Percentiles rank a stretch among this genome's conserved stretches.
Evolutionary conservation across 2,797 vertebrate species (phyloP).

Genomic region (Sylvilagus floridanus): DNA sequence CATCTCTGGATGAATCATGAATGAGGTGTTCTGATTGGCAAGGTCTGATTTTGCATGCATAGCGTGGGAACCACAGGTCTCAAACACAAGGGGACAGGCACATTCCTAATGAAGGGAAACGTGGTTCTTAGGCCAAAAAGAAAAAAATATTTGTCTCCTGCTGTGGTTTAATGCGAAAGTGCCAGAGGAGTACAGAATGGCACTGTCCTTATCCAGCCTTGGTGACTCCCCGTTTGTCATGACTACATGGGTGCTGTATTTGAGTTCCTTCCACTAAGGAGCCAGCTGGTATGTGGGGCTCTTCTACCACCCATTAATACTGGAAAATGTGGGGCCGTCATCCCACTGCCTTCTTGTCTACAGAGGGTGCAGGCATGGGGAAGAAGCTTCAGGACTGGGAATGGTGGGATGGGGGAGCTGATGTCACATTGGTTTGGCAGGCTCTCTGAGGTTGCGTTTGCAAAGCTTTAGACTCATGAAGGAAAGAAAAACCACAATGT

Average conservation of each 20-base stretch:
- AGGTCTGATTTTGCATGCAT: neutral
- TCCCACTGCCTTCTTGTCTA: constrained; percentile 7
- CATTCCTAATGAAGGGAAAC: neutral
- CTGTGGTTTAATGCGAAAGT: neutral
- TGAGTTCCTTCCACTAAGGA: neutral
- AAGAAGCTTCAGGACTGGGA: neutral
- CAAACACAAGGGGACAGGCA: neutral
- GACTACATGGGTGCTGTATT: constrained; percentile 51
- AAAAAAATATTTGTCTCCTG: neutral
- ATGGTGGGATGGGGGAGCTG: constrained; percentile 41
- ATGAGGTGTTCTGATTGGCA: neutral
- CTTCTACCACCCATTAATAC: constrained; percentile 19
- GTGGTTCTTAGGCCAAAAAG: neutral
- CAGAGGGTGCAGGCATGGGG: neutral
- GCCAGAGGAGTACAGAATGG: constrained; percentile 1
- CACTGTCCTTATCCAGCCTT: neutral
- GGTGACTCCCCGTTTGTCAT: neutral
- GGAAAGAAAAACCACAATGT: constrained; percentile 58
- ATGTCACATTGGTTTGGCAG: constrained; percentile 61
- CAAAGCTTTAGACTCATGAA: constrained; percentile 37
- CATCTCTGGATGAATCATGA: neutral
- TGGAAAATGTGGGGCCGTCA: neutral
- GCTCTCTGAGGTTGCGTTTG: constrained; percentile 11
- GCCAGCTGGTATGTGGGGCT: neutral
- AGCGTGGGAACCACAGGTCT: neutral